These are phyloP conservation scores for Drosophila anceps DNA, from an alignment of 2,888 invertebrate species.

Conservation along the genomic window DNA sequence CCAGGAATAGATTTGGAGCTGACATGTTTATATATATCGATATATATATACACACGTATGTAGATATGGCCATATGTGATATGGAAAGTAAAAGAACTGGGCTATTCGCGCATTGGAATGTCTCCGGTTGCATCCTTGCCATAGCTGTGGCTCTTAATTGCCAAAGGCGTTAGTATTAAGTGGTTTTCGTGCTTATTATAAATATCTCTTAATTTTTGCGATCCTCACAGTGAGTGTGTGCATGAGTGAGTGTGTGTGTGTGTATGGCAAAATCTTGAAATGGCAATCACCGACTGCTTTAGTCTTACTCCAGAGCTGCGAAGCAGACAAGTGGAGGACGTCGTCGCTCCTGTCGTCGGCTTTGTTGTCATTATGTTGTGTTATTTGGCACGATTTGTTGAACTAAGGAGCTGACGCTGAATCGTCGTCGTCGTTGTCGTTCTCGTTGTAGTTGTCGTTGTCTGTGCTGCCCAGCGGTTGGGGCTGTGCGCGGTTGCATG, in stretches of 20 bases:
- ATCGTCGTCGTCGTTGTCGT: conserved; percentile 22
- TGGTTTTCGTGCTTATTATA: conserved; percentile 85
- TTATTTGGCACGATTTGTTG: conserved; percentile 84
- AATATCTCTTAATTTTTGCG: conserved; percentile 84
- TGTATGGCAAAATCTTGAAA: conserved; percentile 77
- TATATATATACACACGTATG: conserved; percentile 8
- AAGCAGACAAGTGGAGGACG: conserved; percentile 72
- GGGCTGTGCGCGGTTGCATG: conserved; percentile 82
- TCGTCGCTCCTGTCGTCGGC: conserved; percentile 74
- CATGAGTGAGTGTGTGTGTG: conserved; percentile 36
- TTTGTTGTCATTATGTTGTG: conserved; percentile 82
- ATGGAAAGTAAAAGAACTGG: conserved; percentile 36
- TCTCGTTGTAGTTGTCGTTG: conserved; percentile 3
- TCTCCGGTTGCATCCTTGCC: conserved; percentile 61
- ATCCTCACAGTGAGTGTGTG: conserved; percentile 47
- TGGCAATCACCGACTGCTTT: conserved; percentile 77
- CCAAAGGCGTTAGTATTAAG: conserved; percentile 85
- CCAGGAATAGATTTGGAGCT: conserved; percentile 2
- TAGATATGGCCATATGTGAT: background rate
- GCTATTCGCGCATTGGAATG: conserved; percentile 54
- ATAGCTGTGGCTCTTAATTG: conserved; percentile 77
- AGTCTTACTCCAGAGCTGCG: conserved; percentile 21
- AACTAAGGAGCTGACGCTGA: conserved; percentile 60
- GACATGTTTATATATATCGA: background rate
- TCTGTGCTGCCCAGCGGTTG: background rate